Percentiles rank a stretch among this genome's conserved stretches.
phyloP scores from a whole-genome alignment of 2,113 vertebrate genomes.

The Tragelaphus buxtoni region DNA sequence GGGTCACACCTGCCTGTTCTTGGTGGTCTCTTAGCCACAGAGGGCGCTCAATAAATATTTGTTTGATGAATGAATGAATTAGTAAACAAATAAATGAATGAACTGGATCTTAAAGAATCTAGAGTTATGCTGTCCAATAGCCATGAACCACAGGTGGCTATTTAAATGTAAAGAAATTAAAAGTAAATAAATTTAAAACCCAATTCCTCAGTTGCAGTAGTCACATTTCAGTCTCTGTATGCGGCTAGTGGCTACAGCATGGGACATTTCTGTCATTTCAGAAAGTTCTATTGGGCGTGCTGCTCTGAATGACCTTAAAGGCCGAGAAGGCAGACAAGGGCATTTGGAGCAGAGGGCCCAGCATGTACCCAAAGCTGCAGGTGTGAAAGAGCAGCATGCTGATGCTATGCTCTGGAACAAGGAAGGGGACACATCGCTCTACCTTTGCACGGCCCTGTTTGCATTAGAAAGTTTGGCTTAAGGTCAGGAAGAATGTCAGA shows the following conservation, averaged over 20 bases:
- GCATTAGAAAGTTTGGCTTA: neutral
- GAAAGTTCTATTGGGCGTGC: neutral
- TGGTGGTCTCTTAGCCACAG: neutral
- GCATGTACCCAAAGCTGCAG: neutral
- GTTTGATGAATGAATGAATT: neutral
- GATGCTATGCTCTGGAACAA: neutral
- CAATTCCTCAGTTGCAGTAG: neutral
- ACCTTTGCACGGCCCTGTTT: neutral
- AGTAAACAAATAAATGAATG: neutral
- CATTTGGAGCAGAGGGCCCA: neutral
- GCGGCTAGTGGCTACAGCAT: neutral
- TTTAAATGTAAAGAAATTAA: neutral
- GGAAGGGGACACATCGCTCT: neutral
- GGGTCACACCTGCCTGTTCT: neutral
- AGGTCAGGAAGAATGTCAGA: neutral
- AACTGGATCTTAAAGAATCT: neutral
- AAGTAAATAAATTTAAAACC: neutral
- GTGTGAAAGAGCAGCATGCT: neutral
- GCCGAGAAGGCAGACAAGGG: neutral
- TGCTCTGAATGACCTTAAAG: neutral
- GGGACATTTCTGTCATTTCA: neutral
- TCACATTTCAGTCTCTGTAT: neutral
- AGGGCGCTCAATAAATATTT: neutral
- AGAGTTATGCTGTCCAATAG: neutral
- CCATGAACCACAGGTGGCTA: neutral